A percentile compares a stretch with the other conserved stretches of the same genome.
Conservation (phyloP, 1,140 invertebrate genomes). For the Wiebesia pumilae region DNA sequence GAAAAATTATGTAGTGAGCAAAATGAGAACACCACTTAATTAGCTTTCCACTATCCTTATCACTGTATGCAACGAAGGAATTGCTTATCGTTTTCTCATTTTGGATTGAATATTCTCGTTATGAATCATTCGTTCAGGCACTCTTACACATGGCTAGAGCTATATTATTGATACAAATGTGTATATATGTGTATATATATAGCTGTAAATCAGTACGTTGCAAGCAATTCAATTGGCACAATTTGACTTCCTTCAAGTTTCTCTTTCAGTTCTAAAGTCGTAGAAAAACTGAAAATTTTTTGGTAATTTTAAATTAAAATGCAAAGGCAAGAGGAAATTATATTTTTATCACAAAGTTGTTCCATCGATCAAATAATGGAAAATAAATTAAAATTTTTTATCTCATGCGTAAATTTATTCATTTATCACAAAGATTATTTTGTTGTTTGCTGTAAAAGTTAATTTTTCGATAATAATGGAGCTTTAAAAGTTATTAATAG, state of each 20-base stretch:
- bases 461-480: no score
- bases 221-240: slow-evolving; percentile 68
- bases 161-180: slow-evolving; percentile 64
- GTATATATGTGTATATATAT: slow-evolving; percentile 60
- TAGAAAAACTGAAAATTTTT: slow-evolving; percentile 70
- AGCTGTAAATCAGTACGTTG: slow-evolving; percentile 54
- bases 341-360: not conserved
- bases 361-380: not conserved
- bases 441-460: no score
- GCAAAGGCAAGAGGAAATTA: not conserved
- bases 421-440: no score
- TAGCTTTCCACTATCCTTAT: slow-evolving; percentile 52
- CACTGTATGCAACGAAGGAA: slow-evolving; percentile 54
- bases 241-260: slow-evolving; percentile 67
- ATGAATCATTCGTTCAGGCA: slow-evolving; percentile 71
- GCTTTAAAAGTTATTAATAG: no score
- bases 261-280: slow-evolving; percentile 73
- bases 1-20: slow-evolving; percentile 58
- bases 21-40: slow-evolving; percentile 54
- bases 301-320: not conserved
- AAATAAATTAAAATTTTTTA: not conserved
- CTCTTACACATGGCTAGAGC: slow-evolving; percentile 69
- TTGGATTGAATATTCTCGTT: slow-evolving; percentile 55
- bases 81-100: slow-evolving; percentile 49
- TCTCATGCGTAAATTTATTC: not conserved